A percentile compares a stretch with the other conserved stretches of the same genome.
phyloP scores from a whole-genome alignment of 1,140 invertebrate species.

The Habropoda laboriosa region DNA sequence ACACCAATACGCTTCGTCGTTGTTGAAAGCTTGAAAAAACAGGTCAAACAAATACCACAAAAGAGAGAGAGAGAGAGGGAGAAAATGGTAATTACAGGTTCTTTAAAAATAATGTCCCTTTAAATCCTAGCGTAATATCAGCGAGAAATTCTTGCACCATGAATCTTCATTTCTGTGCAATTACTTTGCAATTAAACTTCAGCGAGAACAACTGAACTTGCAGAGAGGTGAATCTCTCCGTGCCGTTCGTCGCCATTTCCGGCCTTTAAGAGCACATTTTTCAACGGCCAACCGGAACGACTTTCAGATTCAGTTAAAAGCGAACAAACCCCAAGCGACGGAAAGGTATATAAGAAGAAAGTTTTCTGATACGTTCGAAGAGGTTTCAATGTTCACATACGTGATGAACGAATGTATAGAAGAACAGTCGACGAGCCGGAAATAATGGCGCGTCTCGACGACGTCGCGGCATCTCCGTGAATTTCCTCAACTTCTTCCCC shows the following conservation, averaged over 20 bases:
- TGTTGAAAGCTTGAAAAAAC: too few relatives aligned
- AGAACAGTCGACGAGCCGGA: background rate
- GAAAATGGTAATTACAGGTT: background rate
- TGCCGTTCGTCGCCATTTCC: background rate
- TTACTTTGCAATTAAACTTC: constrained; percentile 32
- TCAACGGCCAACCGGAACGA: background rate
- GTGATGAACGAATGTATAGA: background rate
- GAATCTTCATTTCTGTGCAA: constrained; percentile 29
- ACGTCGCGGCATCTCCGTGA: background rate
- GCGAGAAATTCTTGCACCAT: background rate
- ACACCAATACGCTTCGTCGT: too few relatives aligned
- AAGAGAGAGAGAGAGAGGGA: too few relatives aligned
- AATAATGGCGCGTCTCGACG: background rate
- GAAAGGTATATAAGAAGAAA: too few relatives aligned
- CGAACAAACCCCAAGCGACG: background rate
- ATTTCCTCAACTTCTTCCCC: background rate
- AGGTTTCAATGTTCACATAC: background rate
- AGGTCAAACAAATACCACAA: background rate
- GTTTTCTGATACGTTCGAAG: background rate
- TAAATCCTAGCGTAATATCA: constrained; percentile 2
- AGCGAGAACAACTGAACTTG: background rate
- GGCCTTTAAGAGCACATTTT: constrained; percentile 13
- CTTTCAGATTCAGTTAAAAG: background rate
- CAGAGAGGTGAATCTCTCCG: background rate
- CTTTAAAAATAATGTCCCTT: too few relatives aligned